phyloP scores from a whole-genome alignment of 2,113 vertebrate species.

The Serinus canaria region DNA sequence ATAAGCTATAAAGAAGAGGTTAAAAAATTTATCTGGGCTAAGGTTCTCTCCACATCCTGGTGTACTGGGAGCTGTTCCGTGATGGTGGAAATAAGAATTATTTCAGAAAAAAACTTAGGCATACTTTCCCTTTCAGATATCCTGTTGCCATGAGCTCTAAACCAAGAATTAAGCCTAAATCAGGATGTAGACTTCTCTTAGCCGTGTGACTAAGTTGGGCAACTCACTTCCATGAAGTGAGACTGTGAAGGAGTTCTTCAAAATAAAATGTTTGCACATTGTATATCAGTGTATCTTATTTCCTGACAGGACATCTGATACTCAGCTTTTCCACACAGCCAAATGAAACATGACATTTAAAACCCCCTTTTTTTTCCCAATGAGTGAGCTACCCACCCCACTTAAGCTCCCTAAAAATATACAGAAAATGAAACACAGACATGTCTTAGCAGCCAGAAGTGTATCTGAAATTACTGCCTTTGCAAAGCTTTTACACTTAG shows the following conservation, averaged over 20 bases:
- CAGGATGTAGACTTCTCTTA: conserved; percentile 38
- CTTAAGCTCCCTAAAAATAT: conserved; percentile 53
- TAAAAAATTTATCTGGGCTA: background rate
- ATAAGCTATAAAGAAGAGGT: background rate
- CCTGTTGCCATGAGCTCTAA: conserved; percentile 1
- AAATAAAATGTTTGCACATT: conserved; percentile 60
- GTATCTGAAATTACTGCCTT: conserved; percentile 52
- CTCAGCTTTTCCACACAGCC: conserved; percentile 32
- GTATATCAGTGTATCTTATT: conserved; percentile 52
- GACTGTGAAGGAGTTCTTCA: conserved; percentile 53
- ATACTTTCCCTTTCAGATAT: background rate
- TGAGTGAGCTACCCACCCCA: conserved; percentile 38
- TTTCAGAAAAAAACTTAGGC: background rate
- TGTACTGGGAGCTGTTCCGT: background rate
- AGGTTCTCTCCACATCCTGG: background rate
- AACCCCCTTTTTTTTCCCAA: background rate
- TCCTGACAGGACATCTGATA: conserved; percentile 61
- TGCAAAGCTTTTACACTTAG: conserved; percentile 51
- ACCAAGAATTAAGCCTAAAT: conserved; percentile 40
- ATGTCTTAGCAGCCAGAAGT: conserved; percentile 47
- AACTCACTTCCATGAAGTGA: conserved; percentile 35
- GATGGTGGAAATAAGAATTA: background rate
- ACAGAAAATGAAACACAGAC: conserved; percentile 33
- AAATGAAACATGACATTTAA: conserved; percentile 62
- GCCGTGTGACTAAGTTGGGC: conserved; percentile 42